Base-by-base conservation (phyloP, 2,888 invertebrate species). In the Drosophila pseudotakahashii region DNA sequence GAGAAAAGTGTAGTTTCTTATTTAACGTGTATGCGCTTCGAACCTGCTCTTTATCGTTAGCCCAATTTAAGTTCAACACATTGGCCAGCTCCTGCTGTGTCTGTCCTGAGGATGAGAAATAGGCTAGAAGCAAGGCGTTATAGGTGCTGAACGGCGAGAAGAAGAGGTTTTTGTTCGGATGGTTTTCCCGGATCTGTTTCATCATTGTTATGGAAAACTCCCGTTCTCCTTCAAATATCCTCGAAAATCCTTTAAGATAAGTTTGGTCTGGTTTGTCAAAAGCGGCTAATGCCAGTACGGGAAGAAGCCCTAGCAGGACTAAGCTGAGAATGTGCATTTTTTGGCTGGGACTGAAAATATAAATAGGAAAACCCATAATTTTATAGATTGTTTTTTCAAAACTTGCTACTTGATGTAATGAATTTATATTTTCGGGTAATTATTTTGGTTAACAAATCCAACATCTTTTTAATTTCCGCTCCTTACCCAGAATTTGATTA, bases 121-220 rank as follows among this genome's bases (percentile, higher is more conserved):
- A 97, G 1, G 96, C 96, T 71, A 97, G 92, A 51, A 95, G 91
- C 37, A 98, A 89, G 0, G 97, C 95, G 81, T 97, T 95, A 89
- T 97, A 96, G n/a, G 97, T 95, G 76, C 97, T 97, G 92, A 96
- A 96, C 0, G 97, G 97, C 5, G 97, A 97, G 91, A 97, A 97
- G 93, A 98, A 97, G 37, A 97, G 92, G 90, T 97, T 97, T 77
- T 95, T 95, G 42, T 94, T 93, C 0, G 95, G 94, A 76, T 94
- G 94, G 14, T 94, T 93, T 57, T 93, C 92, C 77, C 95, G 94
- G 75, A 95, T 11, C 7, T 14, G 41, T 94, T 19, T 94, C 93
- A 75, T 94, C 55, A 96, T 93, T 48, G 94, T 94, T 59, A 97
- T 90, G 0, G 96, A 95, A 88, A 97, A 97, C 54, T 93, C 94